phyloP scores from a whole-genome alignment of 2,888 invertebrate species.

The Tipula confusa region DNA sequence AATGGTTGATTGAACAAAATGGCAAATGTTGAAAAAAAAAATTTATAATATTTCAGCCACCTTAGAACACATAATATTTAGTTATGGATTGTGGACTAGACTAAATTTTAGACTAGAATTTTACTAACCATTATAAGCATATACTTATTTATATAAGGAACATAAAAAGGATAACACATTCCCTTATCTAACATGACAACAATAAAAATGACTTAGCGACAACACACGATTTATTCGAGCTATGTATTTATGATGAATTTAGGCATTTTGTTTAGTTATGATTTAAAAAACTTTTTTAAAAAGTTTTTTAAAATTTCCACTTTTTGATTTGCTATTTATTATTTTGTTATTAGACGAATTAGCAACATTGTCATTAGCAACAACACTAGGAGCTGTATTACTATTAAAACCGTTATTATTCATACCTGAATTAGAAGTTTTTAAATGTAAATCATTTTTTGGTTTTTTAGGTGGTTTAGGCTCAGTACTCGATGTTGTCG shows the following conservation, averaged over 20 bases:
- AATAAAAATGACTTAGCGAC: background rate
- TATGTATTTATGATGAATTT: background rate
- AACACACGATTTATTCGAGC: background rate
- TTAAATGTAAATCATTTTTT: slow-evolving; percentile 32
- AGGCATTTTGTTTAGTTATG: background rate
- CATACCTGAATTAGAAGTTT: slow-evolving; percentile 43
- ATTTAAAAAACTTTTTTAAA: slow-evolving; percentile 73
- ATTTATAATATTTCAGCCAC: background rate
- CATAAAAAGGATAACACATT: background rate
- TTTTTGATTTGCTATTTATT: slow-evolving; percentile 55
- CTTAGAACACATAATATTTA: background rate
- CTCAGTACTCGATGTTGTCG: slow-evolving; percentile 30
- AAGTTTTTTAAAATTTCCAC: slow-evolving; percentile 68
- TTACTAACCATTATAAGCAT: background rate
- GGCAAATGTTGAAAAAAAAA: background rate
- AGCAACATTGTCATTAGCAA: background rate
- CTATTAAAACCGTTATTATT: slow-evolving; percentile 45
- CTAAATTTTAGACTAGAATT: background rate
- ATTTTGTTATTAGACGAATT: slow-evolving; percentile 40
- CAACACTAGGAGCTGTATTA: slow-evolving; percentile 37
- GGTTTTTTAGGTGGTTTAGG: slow-evolving; percentile 34
- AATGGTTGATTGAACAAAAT: background rate
- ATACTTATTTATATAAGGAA: background rate
- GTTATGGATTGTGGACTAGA: background rate
- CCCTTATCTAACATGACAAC: background rate